A percentile compares a stretch with the other conserved stretches of the same genome.
phyloP scores from a whole-genome alignment of 2,113 vertebrate species.

The Takifugu bimaculatus region DNA sequence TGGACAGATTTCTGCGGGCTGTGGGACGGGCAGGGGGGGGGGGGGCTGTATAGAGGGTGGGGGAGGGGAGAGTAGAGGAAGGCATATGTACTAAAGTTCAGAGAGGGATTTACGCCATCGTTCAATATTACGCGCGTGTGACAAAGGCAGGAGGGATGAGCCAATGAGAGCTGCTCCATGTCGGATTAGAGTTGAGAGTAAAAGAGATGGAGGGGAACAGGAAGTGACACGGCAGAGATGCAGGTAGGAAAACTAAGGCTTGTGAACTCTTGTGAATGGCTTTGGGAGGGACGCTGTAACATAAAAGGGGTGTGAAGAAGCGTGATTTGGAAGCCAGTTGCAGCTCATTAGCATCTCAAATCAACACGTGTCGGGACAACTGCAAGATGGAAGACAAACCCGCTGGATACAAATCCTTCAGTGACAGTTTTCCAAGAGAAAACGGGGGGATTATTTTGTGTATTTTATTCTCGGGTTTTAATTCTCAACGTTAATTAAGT shows the following conservation, averaged over 20 bases:
- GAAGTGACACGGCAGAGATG: slow-evolving; percentile 34
- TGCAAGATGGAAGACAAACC: slow-evolving; percentile 40
- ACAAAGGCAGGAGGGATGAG: slow-evolving; percentile 19
- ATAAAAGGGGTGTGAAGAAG: slow-evolving; percentile 3
- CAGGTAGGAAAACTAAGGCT: slow-evolving; percentile 22
- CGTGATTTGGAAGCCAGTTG: slow-evolving; percentile 21
- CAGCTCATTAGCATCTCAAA: slow-evolving; percentile 62
- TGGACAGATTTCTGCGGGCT: slow-evolving; percentile 70
- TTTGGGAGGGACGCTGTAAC: slow-evolving; percentile 5
- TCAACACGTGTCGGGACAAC: slow-evolving; percentile 65
- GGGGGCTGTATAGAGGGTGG: slow-evolving; percentile 28
- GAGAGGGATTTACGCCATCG: slow-evolving; percentile 45
- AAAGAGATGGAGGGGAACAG: slow-evolving; percentile 8
- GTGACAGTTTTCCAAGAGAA: background rate
- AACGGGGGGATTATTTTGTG: background rate
- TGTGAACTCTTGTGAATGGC: slow-evolving; percentile 13
- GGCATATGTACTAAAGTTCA: slow-evolving; percentile 51
- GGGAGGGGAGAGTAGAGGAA: slow-evolving; percentile 45
- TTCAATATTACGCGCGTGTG: slow-evolving; percentile 44
- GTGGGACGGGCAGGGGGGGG: slow-evolving; percentile 43
- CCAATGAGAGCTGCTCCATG: slow-evolving; percentile 3
- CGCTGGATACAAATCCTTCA: slow-evolving; percentile 10
- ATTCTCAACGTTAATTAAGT: slow-evolving; percentile 10
- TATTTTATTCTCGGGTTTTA: slow-evolving; percentile 1
- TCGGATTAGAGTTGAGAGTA: slow-evolving; percentile 12